Percentiles rank a stretch among this genome's conserved stretches.
Evolutionary conservation across 2,888 invertebrate species (phyloP).

Genomic region (Ochropleura leucogaster): DNA sequence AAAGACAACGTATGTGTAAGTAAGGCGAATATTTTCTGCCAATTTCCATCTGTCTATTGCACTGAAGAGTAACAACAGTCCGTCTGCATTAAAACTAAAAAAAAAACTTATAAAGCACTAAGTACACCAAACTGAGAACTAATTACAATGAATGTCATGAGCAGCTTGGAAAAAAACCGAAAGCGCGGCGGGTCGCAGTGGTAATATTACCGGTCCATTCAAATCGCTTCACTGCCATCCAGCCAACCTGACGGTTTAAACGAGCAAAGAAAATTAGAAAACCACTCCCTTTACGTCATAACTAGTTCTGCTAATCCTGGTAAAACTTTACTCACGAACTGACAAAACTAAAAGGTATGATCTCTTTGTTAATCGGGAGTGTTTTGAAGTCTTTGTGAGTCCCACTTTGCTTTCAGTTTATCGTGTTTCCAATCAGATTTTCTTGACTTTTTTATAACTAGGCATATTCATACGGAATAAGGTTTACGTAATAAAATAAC

Average conservation of each 20-base stretch:
- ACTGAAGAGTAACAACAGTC: neutral
- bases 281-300: conserved; percentile 38
- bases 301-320: conserved; percentile 26
- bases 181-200: conserved; percentile 15
- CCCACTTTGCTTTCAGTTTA: neutral
- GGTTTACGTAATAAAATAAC: neutral
- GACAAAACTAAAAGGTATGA: conserved; percentile 43
- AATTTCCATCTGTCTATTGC: neutral
- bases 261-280: conserved; percentile 55
- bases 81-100: neutral
- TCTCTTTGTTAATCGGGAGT: conserved; percentile 34
- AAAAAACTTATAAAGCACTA: conserved; percentile 1
- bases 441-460: neutral
- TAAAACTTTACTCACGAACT: conserved; percentile 31
- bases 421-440: neutral
- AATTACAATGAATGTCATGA: conserved; percentile 74
- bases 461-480: neutral
- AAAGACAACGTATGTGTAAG: neutral
- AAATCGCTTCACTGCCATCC: conserved; percentile 61
- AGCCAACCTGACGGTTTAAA: conserved; percentile 54
- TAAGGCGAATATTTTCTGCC: neutral
- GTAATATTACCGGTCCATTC: conserved; percentile 60
- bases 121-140: conserved; percentile 57
- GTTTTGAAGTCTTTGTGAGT: neutral
- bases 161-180: conserved; percentile 51